These are phyloP conservation scores for Apogon hyalosoma DNA, from an alignment of 2,797 vertebrate species.

Conservation along the genomic window DNA sequence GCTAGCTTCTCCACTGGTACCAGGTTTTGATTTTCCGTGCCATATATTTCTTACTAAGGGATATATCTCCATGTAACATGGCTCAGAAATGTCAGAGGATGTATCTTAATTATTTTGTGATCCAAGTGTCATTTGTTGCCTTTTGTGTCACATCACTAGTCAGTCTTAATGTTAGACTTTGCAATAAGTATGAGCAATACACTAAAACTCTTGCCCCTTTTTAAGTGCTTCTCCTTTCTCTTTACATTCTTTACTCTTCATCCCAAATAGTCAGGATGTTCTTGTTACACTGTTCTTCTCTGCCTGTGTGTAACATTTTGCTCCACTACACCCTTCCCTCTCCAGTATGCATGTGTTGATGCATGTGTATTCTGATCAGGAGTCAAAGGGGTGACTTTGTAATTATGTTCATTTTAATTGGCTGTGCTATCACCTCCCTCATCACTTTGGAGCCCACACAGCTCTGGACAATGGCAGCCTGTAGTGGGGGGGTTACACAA, in stretches of 20 bases:
- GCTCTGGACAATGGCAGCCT: conserved; percentile 80
- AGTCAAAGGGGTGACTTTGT: conserved; percentile 87
- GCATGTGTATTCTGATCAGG: conserved; percentile 83
- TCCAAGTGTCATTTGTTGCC: too few species aligned
- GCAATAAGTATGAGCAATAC: neutral
- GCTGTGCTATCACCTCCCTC: conserved; percentile 84
- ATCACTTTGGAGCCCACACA: conserved; percentile 80
- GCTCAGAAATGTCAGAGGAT: too few species aligned
- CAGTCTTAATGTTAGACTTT: neutral
- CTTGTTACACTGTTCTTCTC: conserved; percentile 2
- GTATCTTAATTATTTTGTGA: too few species aligned
- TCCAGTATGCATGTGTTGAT: conserved; percentile 65
- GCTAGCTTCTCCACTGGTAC: too few species aligned
- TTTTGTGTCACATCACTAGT: too few species aligned
- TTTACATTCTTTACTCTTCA: conserved; percentile 11
- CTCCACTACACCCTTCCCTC: conserved; percentile 25
- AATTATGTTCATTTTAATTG: conserved; percentile 92
- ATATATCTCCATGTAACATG: too few species aligned
- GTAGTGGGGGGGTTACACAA: conserved; percentile 52
- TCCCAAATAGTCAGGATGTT: neutral
- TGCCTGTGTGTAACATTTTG: conserved; percentile 14
- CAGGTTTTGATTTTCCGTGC: too few species aligned
- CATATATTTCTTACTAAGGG: too few species aligned
- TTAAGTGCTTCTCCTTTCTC: neutral
- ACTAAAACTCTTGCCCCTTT: neutral